These are phyloP conservation scores for Luperina testacea DNA, from an alignment of 2,888 invertebrate species.

Conservation along the genomic window DNA sequence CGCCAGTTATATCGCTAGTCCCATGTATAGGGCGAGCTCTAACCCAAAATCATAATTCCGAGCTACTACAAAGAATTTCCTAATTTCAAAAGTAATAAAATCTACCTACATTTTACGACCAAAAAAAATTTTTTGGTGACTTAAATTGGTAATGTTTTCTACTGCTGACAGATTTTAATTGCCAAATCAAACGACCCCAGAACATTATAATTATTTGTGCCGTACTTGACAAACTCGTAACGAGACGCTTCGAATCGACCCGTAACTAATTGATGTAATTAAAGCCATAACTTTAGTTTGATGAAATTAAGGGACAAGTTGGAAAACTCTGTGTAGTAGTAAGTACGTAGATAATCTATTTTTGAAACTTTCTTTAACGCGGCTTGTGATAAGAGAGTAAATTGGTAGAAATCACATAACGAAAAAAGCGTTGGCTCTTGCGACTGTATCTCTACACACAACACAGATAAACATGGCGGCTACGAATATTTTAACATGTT, in stretches of 20 bases:
- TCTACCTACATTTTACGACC: too few relatives aligned
- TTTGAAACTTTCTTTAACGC: too few relatives aligned
- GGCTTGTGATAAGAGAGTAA: too few relatives aligned
- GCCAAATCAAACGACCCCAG: conserved; percentile 2
- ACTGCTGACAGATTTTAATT: not conserved
- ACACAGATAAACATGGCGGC: too few relatives aligned
- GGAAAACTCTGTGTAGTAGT: not conserved
- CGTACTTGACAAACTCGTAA: conserved; percentile 5
- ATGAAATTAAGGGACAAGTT: not conserved
- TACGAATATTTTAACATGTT: too few relatives aligned
- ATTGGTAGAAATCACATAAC: too few relatives aligned
- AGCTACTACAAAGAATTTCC: not conserved
- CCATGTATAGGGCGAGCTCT: too few relatives aligned
- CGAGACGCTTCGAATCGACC: conserved; percentile 1
- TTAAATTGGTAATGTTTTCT: not conserved
- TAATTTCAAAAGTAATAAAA: not conserved
- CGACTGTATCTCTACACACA: too few relatives aligned
- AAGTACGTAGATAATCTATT: too few relatives aligned
- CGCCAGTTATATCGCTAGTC: too few relatives aligned
- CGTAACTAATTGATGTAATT: conserved; percentile 19
- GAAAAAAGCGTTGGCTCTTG: too few relatives aligned
- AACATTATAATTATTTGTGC: not conserved
- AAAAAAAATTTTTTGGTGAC: not conserved
- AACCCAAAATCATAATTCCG: not conserved
- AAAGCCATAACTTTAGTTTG: not conserved